Base-by-base conservation (phyloP, 2,888 invertebrate species). In the Folsomia manolachei region DNA sequence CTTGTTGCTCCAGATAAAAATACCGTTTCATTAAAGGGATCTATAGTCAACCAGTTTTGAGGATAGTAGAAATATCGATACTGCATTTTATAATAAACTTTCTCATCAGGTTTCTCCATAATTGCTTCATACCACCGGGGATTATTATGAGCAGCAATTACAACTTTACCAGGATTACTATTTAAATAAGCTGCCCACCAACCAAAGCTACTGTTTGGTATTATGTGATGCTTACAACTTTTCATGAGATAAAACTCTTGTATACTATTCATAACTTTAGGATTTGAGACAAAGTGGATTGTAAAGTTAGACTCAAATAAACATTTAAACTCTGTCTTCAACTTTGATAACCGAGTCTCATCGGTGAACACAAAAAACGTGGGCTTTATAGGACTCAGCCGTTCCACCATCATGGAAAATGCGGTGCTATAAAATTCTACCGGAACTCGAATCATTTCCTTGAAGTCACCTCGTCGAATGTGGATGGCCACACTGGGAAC, bases 181-280 rank as follows among this genome's bases (percentile, higher is more conserved):
- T 63, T 71, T 61, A 75, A 21, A 61, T 69, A 72, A 51, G 75
- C 75, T 18, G 72, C 75, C 75, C 75, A 75, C 75, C 75, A 75
- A n/a, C 66, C 63, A 52, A 70, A 75, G 1, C 66, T 71, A 27
- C 75, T 75, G 24, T 72, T 75, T 0, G 72, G 64, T 1, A 72
- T 70, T 2, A 75, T 75, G 19, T 62, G 21, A 27, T 75, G 53
- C 53, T 25, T 69, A 27, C 76, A 73, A 2, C 26, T 26, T n/a
- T 53, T 70, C 72, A 76, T 73, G 11, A 76, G 39, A 24, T 74
- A 68, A 67, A 74, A 76, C 7, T 76, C 76, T 7, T 72, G 63
- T 0, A 76, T 24, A 24, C 72, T 71, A 19, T 68, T 71, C 1
- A 23, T 27, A 0, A 11, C 56, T 4, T 9, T 26, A 14, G 11